Evolutionary conservation across 2,113 vertebrate species (phyloP), one percentile per base, ranked within the genome.

Genomic region (Electrona antarctica): DNA sequence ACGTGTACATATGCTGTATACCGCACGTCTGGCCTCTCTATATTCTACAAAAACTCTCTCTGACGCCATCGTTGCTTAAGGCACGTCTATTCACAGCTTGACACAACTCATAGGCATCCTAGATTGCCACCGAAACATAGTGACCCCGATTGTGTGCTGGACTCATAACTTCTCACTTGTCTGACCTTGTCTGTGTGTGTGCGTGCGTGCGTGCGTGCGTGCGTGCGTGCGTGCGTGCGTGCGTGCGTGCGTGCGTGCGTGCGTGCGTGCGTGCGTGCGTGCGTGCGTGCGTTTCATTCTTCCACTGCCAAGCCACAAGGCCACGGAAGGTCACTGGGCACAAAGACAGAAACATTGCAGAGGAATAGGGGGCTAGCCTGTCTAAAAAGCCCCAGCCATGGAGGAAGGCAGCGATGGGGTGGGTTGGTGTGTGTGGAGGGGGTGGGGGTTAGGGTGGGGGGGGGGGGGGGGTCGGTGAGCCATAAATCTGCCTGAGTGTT

Each of bases 401-500:
- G 73, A 69, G 60, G n/a, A 8, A 47, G 68, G 62, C 70, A 70
- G 71, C 33, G 33, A 49, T 49, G 11, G 29, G 63, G 48, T 29
- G 67, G 48, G 62, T 41, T 41, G 2, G 33, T 41, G 33, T 41
- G 33, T 41, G 33, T 41, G 62, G 12, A 41, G 41, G 57, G 41
- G 59, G 45, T 55, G 50, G 28, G 62, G 67, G n/a, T n/a, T n/a
- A 21, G 21, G 21, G 21, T 21, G n/a, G 14, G 72, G 54, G n/a
- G 41, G 57, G 41, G 59, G 45, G 54, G 50, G 28, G 62, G 67
- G n/a, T n/a, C n/a, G 54, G 64, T 52, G 56, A 57, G 75, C 63
- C 73, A 74, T 89, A 90, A 90, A 91, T 90, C 80, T 79, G 60
- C 81, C 78, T 62, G 66, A 61, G 68, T 54, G 61, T 85, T 81